Evolutionary conservation across 1,140 invertebrate genomes (phyloP), one percentile per base, ranked within the genome.

Genomic region (Elymnias hypermnestra): DNA sequence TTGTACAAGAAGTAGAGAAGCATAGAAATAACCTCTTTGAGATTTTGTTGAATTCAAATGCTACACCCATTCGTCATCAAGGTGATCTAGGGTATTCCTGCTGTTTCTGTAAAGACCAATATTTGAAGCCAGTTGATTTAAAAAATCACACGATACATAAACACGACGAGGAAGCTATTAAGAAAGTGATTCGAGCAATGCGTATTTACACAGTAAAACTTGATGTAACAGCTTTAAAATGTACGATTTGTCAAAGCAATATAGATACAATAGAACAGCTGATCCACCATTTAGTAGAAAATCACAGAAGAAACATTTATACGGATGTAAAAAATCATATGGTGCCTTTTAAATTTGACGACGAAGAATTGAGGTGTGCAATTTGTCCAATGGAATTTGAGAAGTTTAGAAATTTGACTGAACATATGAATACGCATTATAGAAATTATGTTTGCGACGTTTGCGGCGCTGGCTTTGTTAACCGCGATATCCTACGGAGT

Each of bases 41-140:
- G 6, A 47, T 77, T 21, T 36, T 74, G n/a, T 5, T 49, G 12
- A 37, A 52, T 35, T 57, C 71, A 0, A 79, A 79, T 25, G 72
- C 72, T 3, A 76, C 70, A 2, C 69, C 68, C 1, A 68, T 79
- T 9, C 53, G 56, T 14, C 31, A 15, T 5, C 31, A 53, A n/a
- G 37, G 19, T 0, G 60, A 52, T 8, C 36, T 47, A 0, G 63
- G 66, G 1, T 79, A 69, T 29, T 18, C 22, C 0, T 78, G 74
- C 26, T 44, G 36, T n/a, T 72, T 68, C 18, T 78, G 74, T 18
- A 8, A 29, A 0, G 42, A 60, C 0, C 36, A 53, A 4, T 75
- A 47, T 18, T n/a, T 17, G 0, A 15, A 59, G 0, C 52, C 69
- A 1, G 44, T 47, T 5, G 59, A 60, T 18, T 41, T 75, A 0